Percentiles rank a stretch among this genome's conserved stretches.
These are phyloP conservation scores for Paramormyrops kingsleyae DNA, from an alignment of 2,113 vertebrate genomes.

Conservation along the genomic window DNA sequence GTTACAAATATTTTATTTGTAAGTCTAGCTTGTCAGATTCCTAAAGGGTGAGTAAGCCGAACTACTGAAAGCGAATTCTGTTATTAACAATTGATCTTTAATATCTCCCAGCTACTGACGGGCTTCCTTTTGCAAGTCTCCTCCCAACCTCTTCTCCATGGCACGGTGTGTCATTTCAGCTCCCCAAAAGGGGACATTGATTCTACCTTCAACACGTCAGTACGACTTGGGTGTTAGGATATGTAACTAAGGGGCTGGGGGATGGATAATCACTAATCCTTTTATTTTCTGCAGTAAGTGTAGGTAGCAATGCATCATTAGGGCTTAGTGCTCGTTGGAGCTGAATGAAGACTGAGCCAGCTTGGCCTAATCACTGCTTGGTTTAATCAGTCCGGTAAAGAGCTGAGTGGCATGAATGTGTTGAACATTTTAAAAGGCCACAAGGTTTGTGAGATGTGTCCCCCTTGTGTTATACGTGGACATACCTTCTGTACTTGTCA, in stretches of 20 bases:
- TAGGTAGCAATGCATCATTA: not conserved
- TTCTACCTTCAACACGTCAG: not conserved
- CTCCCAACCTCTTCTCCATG: not conserved
- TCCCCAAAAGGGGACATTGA: not conserved
- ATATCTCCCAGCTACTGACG: not conserved
- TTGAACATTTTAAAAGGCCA: not conserved
- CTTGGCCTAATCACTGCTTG: not conserved
- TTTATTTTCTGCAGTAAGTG: not conserved
- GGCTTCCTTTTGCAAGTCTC: not conserved
- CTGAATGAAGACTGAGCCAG: not conserved
- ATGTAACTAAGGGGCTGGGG: not conserved
- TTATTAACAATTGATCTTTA: not conserved
- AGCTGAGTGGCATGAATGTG: not conserved
- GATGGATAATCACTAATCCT: not conserved
- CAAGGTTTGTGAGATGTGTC: not conserved
- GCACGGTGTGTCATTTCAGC: not conserved
- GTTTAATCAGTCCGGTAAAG: not conserved
- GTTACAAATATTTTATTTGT: not conserved
- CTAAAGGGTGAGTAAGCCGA: not conserved
- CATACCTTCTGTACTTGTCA: not conserved
- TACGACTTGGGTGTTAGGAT: not conserved
- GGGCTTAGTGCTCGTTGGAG: not conserved
- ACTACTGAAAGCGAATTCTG: not conserved
- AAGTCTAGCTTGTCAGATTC: not conserved
- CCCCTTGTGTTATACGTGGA: not conserved